Conservation (phyloP, 2,797 vertebrate genomes). For the Micrastur ruficollis region DNA sequence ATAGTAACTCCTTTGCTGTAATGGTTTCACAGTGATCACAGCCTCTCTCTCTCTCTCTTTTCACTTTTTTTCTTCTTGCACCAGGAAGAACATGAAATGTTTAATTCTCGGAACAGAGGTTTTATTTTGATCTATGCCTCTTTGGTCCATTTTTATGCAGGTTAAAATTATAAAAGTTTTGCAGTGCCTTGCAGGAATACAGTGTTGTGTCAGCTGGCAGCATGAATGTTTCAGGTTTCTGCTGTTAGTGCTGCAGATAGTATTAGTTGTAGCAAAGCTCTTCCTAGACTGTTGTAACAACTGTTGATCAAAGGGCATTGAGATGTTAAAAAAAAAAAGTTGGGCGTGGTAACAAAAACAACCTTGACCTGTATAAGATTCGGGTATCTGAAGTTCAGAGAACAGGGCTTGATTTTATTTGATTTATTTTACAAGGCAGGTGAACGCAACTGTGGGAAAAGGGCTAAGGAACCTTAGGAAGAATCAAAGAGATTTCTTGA, state of each 20-base stretch:
- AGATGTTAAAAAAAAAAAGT: conserved; percentile 5
- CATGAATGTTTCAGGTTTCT: not conserved
- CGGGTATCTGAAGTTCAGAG: not conserved
- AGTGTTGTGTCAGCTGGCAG: not conserved
- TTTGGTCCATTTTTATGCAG: not conserved
- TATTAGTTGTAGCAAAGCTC: not conserved
- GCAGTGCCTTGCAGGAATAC: not conserved
- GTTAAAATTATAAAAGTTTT: not conserved
- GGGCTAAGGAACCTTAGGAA: not conserved
- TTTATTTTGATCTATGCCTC: not conserved
- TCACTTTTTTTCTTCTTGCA: not conserved
- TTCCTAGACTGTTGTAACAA: not conserved
- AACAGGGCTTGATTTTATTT: not conserved
- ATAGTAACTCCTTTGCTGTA: not conserved
- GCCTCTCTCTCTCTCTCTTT: not conserved
- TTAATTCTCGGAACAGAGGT: not conserved
- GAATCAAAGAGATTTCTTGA: not conserved
- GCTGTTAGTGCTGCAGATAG: not conserved
- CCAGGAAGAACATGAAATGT: not conserved
- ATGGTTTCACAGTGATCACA: not conserved
- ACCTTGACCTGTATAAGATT: not conserved
- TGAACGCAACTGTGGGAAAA: not conserved
- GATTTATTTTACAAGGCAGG: not conserved
- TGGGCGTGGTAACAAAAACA: not conserved
- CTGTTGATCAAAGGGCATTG: conserved; percentile 8